These are phyloP conservation scores for Neopelma chrysocephalum DNA, from an alignment of 2,797 vertebrate genomes.

Conservation along the genomic window DNA sequence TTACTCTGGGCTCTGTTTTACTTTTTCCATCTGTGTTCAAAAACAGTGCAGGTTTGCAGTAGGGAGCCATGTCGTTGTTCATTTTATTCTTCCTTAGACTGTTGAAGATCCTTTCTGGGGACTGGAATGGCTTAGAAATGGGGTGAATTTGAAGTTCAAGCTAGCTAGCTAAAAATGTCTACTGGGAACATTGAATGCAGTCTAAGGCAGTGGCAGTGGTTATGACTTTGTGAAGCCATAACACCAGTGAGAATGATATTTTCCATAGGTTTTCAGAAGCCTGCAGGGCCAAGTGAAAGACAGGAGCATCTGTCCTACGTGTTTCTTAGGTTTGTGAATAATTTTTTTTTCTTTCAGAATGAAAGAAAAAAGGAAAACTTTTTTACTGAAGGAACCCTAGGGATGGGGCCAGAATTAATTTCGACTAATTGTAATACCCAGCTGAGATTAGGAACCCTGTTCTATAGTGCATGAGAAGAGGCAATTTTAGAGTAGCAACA, in stretches of 20 bases:
- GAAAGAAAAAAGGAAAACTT: background rate
- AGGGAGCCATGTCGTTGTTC: background rate
- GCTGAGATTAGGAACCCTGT: conserved; percentile 41
- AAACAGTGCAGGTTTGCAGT: background rate
- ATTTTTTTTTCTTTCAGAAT: background rate
- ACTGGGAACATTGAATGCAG: background rate
- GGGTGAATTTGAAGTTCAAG: conserved; percentile 25
- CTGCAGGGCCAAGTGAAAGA: conserved; percentile 3
- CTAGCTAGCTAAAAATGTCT: background rate
- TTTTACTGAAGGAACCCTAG: conserved; percentile 3
- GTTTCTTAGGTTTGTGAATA: background rate
- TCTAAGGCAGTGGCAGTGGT: background rate
- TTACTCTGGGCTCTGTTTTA: background rate
- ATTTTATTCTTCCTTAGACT: background rate
- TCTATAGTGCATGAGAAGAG: conserved; percentile 43
- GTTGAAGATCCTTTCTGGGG: background rate
- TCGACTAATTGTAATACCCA: conserved; percentile 40
- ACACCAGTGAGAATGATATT: background rate
- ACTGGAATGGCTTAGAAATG: background rate
- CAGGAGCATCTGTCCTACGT: background rate
- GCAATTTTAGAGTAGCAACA: conserved; percentile 40
- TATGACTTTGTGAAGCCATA: background rate
- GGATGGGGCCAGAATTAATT: conserved; percentile 47
- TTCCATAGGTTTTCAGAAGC: conserved; percentile 4
- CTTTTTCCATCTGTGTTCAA: background rate